Percentiles rank a stretch among this genome's conserved stretches.
Evolutionary conservation across 2,888 invertebrate species (phyloP).

Genomic region (Andricus curvator): DNA sequence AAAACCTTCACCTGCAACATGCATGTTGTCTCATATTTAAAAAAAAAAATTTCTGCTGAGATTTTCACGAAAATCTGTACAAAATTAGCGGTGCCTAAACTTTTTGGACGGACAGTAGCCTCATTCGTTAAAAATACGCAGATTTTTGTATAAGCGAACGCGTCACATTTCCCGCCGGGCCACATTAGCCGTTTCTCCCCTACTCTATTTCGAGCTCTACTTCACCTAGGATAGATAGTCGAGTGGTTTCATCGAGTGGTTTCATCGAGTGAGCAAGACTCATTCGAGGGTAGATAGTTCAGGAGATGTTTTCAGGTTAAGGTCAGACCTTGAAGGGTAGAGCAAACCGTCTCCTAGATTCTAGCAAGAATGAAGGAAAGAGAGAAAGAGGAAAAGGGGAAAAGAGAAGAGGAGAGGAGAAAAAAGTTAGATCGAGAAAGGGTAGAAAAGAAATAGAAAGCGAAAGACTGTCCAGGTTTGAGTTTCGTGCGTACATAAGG

Average conservation of each 20-base stretch:
- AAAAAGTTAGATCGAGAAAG: constrained; percentile 36
- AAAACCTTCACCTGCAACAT: too few relatives aligned
- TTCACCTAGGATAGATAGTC: background rate
- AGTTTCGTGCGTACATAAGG: constrained; percentile 54
- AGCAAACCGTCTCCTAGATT: constrained; percentile 34
- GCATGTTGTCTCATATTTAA: too few relatives aligned
- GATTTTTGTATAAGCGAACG: too few relatives aligned
- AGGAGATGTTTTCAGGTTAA: constrained; percentile 67
- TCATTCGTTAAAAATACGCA: too few relatives aligned
- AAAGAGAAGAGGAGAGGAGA: constrained; percentile 30
- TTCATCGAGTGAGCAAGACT: constrained; percentile 1
- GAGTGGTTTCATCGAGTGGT: background rate
- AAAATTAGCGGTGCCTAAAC: too few relatives aligned
- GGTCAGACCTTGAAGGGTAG: constrained; percentile 61
- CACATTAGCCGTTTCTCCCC: too few relatives aligned
- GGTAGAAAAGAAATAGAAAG: constrained; percentile 40
- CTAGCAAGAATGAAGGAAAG: background rate
- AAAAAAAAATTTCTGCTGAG: too few relatives aligned
- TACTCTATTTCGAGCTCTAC: too few relatives aligned
- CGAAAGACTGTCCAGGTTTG: constrained; percentile 31
- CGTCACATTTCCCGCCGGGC: too few relatives aligned
- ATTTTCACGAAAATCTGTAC: too few relatives aligned
- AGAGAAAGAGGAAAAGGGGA: background rate
- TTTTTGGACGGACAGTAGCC: too few relatives aligned
- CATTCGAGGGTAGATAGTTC: constrained; percentile 46